Percentiles rank a stretch among this genome's conserved stretches.
Conservation (phyloP, 2,888 invertebrate species). For the Eumerus sabulonum region DNA sequence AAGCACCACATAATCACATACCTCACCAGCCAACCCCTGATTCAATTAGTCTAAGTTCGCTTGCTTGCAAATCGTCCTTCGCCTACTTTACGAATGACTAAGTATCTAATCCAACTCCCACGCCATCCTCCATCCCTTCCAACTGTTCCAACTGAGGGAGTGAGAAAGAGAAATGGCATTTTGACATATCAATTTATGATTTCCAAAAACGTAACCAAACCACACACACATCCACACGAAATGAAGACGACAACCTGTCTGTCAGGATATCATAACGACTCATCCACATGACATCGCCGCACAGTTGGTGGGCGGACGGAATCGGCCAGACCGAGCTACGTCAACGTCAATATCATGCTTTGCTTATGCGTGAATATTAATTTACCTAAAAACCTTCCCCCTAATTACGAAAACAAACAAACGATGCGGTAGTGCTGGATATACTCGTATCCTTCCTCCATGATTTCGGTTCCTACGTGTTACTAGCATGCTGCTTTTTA, state of each 20-base stretch:
- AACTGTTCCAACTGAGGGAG: too few species aligned
- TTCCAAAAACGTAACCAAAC: conserved; percentile 31
- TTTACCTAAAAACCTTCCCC: conserved; percentile 65
- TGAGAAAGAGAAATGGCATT: background rate
- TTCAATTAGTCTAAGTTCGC: conserved; percentile 32
- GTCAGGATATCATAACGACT: conserved; percentile 65
- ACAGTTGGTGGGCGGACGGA: conserved; percentile 10
- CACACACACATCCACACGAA: conserved; percentile 12
- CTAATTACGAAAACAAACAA: conserved; percentile 67
- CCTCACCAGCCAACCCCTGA: conserved; percentile 1
- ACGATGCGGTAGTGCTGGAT: conserved; percentile 15
- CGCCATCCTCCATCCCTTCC: background rate
- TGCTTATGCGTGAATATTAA: conserved; percentile 61
- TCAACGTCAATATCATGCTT: conserved; percentile 29
- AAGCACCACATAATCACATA: conserved; percentile 34
- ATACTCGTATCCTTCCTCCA: too few species aligned
- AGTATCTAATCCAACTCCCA: background rate
- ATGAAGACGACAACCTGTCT: conserved; percentile 54
- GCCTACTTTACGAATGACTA: conserved; percentile 15
- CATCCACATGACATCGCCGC: conserved; percentile 57
- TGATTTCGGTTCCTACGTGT: conserved; percentile 39
- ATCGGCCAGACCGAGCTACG: background rate
- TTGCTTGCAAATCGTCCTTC: conserved; percentile 21
- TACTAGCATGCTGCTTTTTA: conserved; percentile 66
- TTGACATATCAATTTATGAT: conserved; percentile 64